These are phyloP conservation scores for Tanypteryx hageni DNA, from an alignment of 2,888 invertebrate species.

Conservation along the genomic window DNA sequence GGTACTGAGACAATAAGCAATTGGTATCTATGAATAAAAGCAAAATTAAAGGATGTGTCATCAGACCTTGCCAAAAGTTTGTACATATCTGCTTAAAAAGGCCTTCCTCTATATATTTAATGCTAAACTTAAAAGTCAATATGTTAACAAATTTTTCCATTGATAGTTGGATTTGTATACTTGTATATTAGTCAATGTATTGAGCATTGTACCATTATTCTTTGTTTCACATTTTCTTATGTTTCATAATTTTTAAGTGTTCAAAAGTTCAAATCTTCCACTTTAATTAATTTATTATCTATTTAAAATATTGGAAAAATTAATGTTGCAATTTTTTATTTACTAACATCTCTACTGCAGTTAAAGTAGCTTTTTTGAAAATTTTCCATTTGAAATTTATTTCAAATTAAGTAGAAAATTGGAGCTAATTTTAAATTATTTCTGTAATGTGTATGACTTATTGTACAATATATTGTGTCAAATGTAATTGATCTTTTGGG, in stretches of 20 bases:
- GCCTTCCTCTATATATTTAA: too few species aligned
- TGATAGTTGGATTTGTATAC: too few species aligned
- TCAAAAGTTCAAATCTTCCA: not conserved
- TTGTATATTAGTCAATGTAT: too few species aligned
- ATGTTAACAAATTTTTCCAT: too few species aligned
- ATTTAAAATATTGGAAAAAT: not conserved
- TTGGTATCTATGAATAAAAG: conserved; percentile 45
- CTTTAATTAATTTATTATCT: not conserved
- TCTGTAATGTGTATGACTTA: not conserved
- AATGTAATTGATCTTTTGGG: conserved; percentile 67
- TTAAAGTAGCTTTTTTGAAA: not conserved
- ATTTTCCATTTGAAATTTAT: too few species aligned
- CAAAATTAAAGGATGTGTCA: not conserved
- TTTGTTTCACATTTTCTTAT: not conserved
- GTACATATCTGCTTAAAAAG: too few species aligned
- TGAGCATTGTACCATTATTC: too few species aligned
- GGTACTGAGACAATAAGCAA: conserved; percentile 36
- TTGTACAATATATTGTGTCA: not conserved
- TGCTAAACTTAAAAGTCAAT: too few species aligned
- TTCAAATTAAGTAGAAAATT: too few species aligned
- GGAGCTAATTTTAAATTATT: not conserved
- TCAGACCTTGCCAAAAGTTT: not conserved
- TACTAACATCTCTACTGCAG: not conserved
- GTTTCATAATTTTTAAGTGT: not conserved
- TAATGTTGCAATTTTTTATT: not conserved